These are phyloP conservation scores for Euwallacea fornicatus DNA, from an alignment of 1,140 invertebrate genomes.

Conservation along the genomic window DNA sequence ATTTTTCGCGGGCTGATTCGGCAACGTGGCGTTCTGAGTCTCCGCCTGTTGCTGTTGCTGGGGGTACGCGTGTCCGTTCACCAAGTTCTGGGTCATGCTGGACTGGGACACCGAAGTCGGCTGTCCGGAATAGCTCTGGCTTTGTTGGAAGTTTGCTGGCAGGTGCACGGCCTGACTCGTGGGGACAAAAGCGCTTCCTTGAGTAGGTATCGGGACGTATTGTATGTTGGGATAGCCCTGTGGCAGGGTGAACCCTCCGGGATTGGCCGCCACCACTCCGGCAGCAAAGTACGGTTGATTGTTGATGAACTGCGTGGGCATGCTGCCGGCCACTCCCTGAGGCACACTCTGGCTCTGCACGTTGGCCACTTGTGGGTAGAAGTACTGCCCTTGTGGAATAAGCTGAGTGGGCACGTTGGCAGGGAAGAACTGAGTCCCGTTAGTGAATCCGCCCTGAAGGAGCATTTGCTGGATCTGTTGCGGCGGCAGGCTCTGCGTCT, in stretches of 20 bases:
- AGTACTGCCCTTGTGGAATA: constrained; percentile 50
- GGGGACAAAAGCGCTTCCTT: constrained; percentile 51
- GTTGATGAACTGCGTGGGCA: constrained; percentile 49
- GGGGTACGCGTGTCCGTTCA: constrained; percentile 50
- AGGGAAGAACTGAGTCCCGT: constrained; percentile 47
- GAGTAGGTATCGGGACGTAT: constrained; percentile 49
- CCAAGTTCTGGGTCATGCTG: constrained; percentile 44
- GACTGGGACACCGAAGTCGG: constrained; percentile 41
- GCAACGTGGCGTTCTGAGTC: constrained; percentile 39
- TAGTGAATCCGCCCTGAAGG: constrained; percentile 47
- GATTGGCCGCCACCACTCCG: constrained; percentile 44
- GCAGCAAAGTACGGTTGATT: constrained; percentile 48
- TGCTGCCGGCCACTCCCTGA: constrained; percentile 43
- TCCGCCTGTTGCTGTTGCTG: constrained; percentile 40
- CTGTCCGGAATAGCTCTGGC: constrained; percentile 49
- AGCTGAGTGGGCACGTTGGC: constrained; percentile 47
- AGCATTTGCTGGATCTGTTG: constrained; percentile 53
- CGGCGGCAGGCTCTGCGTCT: constrained; percentile 51
- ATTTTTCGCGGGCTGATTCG: constrained; percentile 49
- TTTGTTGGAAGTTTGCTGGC: constrained; percentile 50
- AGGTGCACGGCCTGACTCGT: constrained; percentile 48
- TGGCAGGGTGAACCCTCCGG: constrained; percentile 43
- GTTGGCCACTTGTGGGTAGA: constrained; percentile 47
- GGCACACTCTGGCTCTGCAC: constrained; percentile 44
- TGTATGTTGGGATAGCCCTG: constrained; percentile 50